These are phyloP conservation scores for Entelurus aequoreus DNA, from an alignment of 2,113 vertebrate genomes.

Conservation along the genomic window DNA sequence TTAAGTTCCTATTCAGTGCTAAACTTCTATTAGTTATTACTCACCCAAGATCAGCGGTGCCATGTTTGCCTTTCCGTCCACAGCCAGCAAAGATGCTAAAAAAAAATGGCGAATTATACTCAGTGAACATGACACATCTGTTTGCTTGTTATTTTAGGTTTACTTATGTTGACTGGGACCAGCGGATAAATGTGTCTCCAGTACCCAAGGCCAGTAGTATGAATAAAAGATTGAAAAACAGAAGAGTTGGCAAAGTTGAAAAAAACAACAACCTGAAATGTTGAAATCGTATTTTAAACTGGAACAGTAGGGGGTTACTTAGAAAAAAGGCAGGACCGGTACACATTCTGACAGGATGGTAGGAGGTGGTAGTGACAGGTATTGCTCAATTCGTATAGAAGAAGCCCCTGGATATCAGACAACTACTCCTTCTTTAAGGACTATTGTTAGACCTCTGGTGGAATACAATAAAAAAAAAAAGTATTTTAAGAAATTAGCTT, in stretches of 20 bases:
- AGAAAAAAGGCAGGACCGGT: no score
- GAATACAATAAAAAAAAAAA: no score
- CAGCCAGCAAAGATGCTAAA: slow-evolving; percentile 22
- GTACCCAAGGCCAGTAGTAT: neutral
- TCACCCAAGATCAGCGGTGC: slow-evolving; percentile 21
- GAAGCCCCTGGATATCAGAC: no score
- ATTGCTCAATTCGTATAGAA: no score
- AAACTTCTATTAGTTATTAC: slow-evolving; percentile 13
- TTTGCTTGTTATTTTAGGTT: slow-evolving; percentile 46
- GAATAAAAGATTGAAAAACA: neutral
- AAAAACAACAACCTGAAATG: neutral
- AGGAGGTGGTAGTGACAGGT: no score
- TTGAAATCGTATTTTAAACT: no score
- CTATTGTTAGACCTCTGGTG: no score
- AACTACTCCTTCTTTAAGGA: no score
- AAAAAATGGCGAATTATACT: slow-evolving; percentile 38
- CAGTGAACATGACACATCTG: slow-evolving; percentile 48
- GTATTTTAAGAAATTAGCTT: no score
- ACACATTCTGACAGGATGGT: no score
- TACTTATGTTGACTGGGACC: slow-evolving; percentile 18
- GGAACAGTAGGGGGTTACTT: no score
- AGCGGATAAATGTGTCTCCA: neutral
- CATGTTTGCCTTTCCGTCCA: slow-evolving; percentile 46
- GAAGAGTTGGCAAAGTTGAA: neutral
- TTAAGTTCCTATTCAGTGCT: neutral